Conservation (phyloP, 2,113 vertebrate genomes). For the Atractosteus spatula region DNA sequence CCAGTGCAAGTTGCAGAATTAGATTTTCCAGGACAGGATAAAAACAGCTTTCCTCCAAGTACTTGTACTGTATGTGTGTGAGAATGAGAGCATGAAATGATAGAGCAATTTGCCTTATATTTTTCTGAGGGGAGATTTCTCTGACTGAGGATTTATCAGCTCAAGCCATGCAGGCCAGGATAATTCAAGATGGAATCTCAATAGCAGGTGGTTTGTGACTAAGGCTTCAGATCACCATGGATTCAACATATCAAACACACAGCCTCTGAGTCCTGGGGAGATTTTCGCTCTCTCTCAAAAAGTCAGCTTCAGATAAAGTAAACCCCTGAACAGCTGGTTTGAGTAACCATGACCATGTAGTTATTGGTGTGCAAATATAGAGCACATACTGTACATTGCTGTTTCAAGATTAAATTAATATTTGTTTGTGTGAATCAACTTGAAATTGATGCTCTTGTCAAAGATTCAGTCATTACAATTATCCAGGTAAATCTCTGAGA, state of each 20-base stretch:
- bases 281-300: background rate
- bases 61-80: background rate
- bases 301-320: background rate
- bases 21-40: background rate
- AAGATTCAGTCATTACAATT: no score
- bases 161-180: conserved; percentile 2
- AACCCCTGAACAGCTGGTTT: background rate
- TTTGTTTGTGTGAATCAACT: no score
- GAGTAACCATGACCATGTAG: background rate
- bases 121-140: background rate
- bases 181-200: conserved; percentile 17
- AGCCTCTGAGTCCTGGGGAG: background rate
- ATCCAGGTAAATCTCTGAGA: no score
- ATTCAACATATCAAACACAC: background rate
- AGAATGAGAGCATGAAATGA: background rate
- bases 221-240: background rate
- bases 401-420: no score
- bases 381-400: background rate
- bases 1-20: background rate
- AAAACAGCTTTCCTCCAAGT: background rate
- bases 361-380: background rate
- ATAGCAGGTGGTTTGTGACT: background rate
- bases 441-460: no score
- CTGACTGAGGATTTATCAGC: conserved; percentile 8
- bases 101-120: background rate